Percentiles rank a stretch among this genome's conserved stretches.
These are phyloP conservation scores for Drosophila quadrilineata DNA, from an alignment of 1,140 invertebrate species.

Conservation along the genomic window DNA sequence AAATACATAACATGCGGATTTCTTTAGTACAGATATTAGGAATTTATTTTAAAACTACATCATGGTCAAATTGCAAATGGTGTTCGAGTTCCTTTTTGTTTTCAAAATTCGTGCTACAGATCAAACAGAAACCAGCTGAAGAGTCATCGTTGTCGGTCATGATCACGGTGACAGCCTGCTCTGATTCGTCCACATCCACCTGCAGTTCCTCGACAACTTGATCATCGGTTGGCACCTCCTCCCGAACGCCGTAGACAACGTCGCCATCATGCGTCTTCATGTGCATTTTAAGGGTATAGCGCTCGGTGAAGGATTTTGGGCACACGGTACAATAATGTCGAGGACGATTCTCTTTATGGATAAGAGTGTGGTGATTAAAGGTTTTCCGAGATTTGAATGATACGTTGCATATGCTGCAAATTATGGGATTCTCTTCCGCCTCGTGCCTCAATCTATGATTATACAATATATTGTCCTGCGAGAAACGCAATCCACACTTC, in stretches of 20 bases:
- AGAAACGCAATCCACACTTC: conserved; percentile 72
- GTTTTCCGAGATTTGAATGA: conserved; percentile 75
- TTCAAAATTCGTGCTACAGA: conserved; percentile 65
- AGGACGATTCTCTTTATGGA: conserved; percentile 73
- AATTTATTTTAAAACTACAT: conserved; percentile 65
- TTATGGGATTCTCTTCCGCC: conserved; percentile 75
- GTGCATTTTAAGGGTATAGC: conserved; percentile 79
- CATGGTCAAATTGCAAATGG: conserved; percentile 69
- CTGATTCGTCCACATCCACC: conserved; percentile 67
- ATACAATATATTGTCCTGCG: conserved; percentile 69
- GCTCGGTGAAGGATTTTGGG: conserved; percentile 74
- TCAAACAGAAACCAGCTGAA: conserved; percentile 56
- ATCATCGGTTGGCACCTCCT: conserved; percentile 54
- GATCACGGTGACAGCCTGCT: conserved; percentile 66
- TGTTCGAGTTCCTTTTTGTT: conserved; percentile 67
- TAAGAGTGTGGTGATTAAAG: conserved; percentile 73
- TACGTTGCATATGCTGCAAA: conserved; percentile 76
- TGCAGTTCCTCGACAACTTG: conserved; percentile 67
- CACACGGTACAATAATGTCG: conserved; percentile 68
- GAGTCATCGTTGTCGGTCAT: conserved; percentile 66
- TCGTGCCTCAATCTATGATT: conserved; percentile 73
- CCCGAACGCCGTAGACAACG: conserved; percentile 57
- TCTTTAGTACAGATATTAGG: not conserved
- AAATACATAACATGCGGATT: no score
- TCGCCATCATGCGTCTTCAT: conserved; percentile 73